Conservation (phyloP, 2,113 vertebrate genomes). For the Macrotis lagotis region DNA sequence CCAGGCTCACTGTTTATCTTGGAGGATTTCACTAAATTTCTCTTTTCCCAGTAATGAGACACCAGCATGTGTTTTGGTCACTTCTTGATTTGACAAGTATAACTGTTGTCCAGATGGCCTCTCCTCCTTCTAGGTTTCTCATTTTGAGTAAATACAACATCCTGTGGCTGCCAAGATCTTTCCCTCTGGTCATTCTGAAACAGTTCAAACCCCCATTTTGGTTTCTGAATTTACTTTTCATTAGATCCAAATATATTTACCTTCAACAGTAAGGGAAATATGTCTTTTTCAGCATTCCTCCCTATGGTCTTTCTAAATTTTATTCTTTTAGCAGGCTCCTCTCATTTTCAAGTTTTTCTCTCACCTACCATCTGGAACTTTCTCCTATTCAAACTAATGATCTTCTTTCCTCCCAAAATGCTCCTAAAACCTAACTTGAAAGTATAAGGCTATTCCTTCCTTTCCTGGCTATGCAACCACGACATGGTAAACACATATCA, state of each 20-base stretch:
- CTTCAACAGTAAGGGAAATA: conserved; percentile 13
- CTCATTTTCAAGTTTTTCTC: neutral
- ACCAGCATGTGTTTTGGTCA: conserved; percentile 59
- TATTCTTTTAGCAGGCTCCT: neutral
- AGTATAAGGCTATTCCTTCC: neutral
- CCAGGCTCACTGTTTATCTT: neutral
- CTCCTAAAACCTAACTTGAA: neutral
- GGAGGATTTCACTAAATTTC: neutral
- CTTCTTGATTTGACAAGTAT: conserved; percentile 63
- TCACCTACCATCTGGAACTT: neutral
- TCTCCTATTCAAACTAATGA: neutral
- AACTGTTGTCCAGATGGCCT: conserved; percentile 75
- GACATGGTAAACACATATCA: neutral
- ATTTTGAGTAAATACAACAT: conserved; percentile 64
- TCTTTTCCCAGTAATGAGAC: conserved; percentile 43
- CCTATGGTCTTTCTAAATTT: conserved; percentile 5
- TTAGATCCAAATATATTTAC: neutral
- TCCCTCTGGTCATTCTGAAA: conserved; percentile 68
- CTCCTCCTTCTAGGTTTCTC: conserved; percentile 58
- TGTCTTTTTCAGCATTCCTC: neutral
- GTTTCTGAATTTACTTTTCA: conserved; percentile 29
- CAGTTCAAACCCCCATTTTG: conserved; percentile 53
- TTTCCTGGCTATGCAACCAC: neutral
- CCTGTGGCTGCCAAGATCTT: conserved; percentile 59
- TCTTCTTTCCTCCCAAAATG: conserved; percentile 14